Base-by-base conservation (phyloP, 2,888 invertebrate species). In the Frankliniella fusca region DNA sequence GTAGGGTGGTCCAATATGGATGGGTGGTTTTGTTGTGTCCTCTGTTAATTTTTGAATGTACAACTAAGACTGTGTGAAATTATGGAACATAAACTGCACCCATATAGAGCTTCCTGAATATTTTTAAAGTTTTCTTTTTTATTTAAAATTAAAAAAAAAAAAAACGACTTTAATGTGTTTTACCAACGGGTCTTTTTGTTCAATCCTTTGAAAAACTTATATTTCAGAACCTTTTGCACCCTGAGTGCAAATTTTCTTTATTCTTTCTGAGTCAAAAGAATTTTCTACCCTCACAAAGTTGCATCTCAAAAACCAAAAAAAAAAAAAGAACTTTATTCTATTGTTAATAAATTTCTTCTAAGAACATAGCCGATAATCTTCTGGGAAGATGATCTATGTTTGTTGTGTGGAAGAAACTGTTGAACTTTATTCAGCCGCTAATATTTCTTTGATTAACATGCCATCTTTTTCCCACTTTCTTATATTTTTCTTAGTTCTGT, bases 51-150 rank as follows among this genome's bases (percentile, higher is more conserved):
- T 76, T 76, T 76, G 70, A 76, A 76, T 76, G 70, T 76, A 76
- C 27, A 27, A 76, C 70, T 54, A 76, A 76, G 70, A 76, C 70
- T 76, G 70, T 76, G 70, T 76, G 70, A 76, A 12, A 76, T 76
- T 76, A 27, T 76, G 70, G 70, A 76, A 23, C 70, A 23, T 76
- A 76, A 76, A 76, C 23, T 76, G 70, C 70, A 76, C 70, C 70
- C 70, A 76, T 76, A 27, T 76, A 76, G 70, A 76, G 70, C 70
- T 76, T 76, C 70, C 70, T 76, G n/a, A 76, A 76, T 76, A 76
- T 76, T 76, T 76, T n/a, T 76, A 76, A 76, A 76, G 70, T 23
- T 76, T 76, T 76, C 54, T 12, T 76, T 76, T 76, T 76, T 76
- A 27, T 27, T 27, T 76, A 27, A 76, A 76, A 76, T 27, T 76